Base-by-base conservation (phyloP, 2,797 vertebrate genomes). In the Crypturellus tataupa region DNA sequence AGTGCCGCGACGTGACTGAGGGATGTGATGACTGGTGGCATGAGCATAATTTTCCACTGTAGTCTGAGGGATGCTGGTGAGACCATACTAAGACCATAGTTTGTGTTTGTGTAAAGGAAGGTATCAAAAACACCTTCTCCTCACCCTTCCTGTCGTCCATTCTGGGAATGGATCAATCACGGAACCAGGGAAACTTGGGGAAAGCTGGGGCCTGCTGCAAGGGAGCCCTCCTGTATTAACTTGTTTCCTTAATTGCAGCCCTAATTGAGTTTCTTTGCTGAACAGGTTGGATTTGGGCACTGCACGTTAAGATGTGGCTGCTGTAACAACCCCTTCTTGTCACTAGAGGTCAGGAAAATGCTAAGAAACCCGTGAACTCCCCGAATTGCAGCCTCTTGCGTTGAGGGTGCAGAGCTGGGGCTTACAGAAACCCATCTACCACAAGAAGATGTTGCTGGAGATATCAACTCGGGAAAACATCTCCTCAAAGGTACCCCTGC, bases 261-360 rank as follows among this genome's bases (percentile, higher is more conserved):
- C 63, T 23, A 68, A 53, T 39, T 13, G 68, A 47, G 44, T 46
- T 65, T 78, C 46, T 80, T 65, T 71, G 65, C 75, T 80, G 46
- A 85, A 39, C 58, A 39, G 37, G 31, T 59, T 65, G 60, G 59
- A 35, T 84, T 92, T 75, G 7, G 21, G 81, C 1, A 0, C 68
- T 1, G 47, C 80, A 2, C 25, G 31, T 49, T 6, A 18, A 90
- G 73, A 49, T 29, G 46, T 2, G 1, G 25, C 33, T 53, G 85
- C 63, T 95, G 95, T 75, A 87, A 42, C 47, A 49, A 58, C 58
- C 67, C 0, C 1, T 0, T 87, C 63, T 80, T 65, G 91, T 95
- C 97, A 95, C 96, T 95, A 97, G 97, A 70, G 94, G 97, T 97
- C 97, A 97, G 93, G 90, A 55, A 91, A 93, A 91, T 3, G 78